Conservation (phyloP, 92 coral and sea anemone species). For the Phenganax marumi region DNA sequence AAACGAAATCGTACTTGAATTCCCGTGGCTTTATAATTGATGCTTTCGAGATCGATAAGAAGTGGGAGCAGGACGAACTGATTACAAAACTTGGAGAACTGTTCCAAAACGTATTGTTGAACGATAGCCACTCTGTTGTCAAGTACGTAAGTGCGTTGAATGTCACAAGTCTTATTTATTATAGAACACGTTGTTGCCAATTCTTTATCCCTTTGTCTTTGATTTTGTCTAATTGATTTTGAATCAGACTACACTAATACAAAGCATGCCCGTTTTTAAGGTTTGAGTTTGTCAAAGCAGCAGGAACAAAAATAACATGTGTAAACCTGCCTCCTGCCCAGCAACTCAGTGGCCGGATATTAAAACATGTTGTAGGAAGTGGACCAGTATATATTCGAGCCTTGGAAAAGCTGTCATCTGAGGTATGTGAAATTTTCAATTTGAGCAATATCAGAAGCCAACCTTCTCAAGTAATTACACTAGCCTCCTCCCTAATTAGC, state of each 20-base stretch:
- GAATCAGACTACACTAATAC: too few relatives aligned
- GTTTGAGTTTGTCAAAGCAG: conserved; percentile 47
- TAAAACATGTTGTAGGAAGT: conserved; percentile 39
- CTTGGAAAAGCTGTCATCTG: conserved; percentile 8
- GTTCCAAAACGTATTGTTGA: too few relatives aligned
- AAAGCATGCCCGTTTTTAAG: not conserved
- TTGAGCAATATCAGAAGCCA: too few relatives aligned
- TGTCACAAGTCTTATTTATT: too few relatives aligned
- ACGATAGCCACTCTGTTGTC: too few relatives aligned
- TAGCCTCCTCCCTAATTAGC: too few relatives aligned
- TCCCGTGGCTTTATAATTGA: not conserved
- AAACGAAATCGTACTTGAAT: not conserved
- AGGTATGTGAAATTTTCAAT: not conserved
- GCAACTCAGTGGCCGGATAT: conserved; percentile 33
- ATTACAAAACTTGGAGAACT: not conserved
- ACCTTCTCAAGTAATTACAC: too few relatives aligned
- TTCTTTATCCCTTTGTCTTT: too few relatives aligned
- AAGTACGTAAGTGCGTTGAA: too few relatives aligned
- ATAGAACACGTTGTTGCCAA: too few relatives aligned
- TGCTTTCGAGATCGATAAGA: not conserved
- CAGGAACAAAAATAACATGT: conserved; percentile 23
- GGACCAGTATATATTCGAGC: conserved; percentile 46
- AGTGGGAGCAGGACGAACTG: conserved; percentile 3
- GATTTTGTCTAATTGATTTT: too few relatives aligned
- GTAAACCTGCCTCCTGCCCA: conserved; percentile 33